These are phyloP conservation scores for Gallinago nigripennis DNA, from an alignment of 2,797 vertebrate genomes.

Conservation along the genomic window DNA sequence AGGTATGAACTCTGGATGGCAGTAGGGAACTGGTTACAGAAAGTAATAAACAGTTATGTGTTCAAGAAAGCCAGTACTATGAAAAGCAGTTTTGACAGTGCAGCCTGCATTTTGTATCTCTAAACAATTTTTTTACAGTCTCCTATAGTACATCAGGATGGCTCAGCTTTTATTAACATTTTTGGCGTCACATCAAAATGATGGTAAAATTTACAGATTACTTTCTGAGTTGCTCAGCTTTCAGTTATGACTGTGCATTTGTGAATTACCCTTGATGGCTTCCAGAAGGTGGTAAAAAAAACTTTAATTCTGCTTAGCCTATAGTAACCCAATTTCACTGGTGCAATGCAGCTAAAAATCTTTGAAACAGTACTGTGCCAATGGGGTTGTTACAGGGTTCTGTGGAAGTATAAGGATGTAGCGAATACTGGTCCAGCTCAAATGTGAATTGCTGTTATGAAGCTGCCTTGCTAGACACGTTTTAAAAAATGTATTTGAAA, in stretches of 20 bases:
- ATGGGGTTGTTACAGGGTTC: not conserved
- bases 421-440: not conserved
- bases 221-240: not conserved
- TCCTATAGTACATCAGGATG: not conserved
- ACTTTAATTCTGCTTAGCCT: not conserved
- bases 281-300: not conserved
- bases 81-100: not conserved
- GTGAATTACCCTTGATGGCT: not conserved
- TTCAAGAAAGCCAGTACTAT: not conserved
- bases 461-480: not conserved
- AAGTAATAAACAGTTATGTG: not conserved
- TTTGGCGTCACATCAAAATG: not conserved
- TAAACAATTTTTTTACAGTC: not conserved
- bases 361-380: not conserved
- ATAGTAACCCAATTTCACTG: not conserved
- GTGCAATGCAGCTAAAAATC: slow-evolving; percentile 54
- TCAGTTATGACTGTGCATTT: not conserved
- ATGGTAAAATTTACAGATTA: not conserved
- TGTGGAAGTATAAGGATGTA: not conserved
- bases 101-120: not conserved
- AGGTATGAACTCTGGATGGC: not conserved
- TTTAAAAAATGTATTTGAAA: not conserved
- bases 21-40: not conserved
- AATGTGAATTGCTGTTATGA: not conserved
- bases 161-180: not conserved